These are phyloP conservation scores for Erebia ligea DNA, from an alignment of 2,888 invertebrate genomes.

Conservation along the genomic window DNA sequence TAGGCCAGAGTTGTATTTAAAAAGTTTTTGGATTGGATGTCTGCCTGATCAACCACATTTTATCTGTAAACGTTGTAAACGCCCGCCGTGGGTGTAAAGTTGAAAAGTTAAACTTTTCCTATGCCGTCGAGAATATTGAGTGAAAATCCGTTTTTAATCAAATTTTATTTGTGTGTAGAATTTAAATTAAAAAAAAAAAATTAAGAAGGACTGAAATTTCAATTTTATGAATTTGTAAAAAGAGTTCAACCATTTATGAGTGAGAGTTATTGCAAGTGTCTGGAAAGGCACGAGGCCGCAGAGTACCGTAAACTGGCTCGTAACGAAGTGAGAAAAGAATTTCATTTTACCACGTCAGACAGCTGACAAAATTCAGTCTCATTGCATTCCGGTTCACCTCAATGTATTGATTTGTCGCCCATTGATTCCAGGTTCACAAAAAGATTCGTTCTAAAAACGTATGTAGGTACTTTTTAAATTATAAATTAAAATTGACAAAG, in stretches of 20 bases:
- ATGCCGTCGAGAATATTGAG: background rate
- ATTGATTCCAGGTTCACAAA: background rate
- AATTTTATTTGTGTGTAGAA: background rate
- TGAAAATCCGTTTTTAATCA: background rate
- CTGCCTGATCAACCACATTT: background rate
- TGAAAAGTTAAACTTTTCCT: background rate
- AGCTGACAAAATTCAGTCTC: slow-evolving; percentile 5
- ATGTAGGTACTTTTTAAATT: background rate
- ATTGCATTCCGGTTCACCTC: slow-evolving; percentile 14
- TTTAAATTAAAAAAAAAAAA: too few relatives aligned
- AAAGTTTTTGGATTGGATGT: background rate
- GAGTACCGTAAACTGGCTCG: background rate
- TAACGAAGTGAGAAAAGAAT: slow-evolving; percentile 18
- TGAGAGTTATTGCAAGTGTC: background rate
- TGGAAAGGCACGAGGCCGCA: background rate
- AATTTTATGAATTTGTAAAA: background rate
- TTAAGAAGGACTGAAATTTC: too few relatives aligned
- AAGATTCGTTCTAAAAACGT: background rate
- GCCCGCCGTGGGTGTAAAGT: background rate
- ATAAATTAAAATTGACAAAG: too few relatives aligned
- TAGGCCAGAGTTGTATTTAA: background rate
- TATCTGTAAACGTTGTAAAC: background rate
- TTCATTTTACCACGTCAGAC: slow-evolving; percentile 8
- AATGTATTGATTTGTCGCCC: slow-evolving; percentile 1
- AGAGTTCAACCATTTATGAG: background rate